phyloP scores from a whole-genome alignment of 2,113 vertebrate species.

The Rhipidura dahli region DNA sequence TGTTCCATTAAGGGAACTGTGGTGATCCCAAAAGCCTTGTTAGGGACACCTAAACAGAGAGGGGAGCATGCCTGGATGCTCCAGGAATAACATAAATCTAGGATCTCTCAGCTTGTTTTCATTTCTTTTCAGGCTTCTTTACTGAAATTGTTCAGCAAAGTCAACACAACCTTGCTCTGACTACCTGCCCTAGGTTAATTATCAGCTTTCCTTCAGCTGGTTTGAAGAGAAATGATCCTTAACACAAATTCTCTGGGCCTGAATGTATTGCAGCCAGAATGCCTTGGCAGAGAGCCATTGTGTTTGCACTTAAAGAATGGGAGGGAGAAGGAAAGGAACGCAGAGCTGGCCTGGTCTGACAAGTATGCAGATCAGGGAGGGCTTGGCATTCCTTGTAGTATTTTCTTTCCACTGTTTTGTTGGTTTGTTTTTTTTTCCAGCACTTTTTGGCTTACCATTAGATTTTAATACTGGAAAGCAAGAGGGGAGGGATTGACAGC shows the following conservation, averaged over 20 bases:
- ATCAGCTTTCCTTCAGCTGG: constrained; percentile 30
- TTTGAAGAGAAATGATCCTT: constrained; percentile 34
- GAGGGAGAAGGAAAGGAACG: constrained; percentile 32
- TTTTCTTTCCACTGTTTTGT: background rate
- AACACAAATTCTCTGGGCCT: background rate
- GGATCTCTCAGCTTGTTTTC: background rate
- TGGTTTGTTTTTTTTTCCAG: background rate
- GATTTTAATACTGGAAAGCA: background rate
- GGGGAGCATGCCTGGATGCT: background rate
- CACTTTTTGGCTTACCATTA: background rate
- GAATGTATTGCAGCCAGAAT: background rate
- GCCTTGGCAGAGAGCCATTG: background rate
- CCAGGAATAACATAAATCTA: background rate
- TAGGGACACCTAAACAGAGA: background rate
- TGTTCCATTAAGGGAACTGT: background rate
- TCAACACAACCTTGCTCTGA: background rate
- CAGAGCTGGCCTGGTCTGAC: background rate
- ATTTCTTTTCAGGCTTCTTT: background rate
- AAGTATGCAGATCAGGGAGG: constrained; percentile 14
- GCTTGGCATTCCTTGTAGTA: constrained; percentile 30
- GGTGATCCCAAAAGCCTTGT: background rate
- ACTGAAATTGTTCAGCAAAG: background rate
- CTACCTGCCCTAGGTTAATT: constrained; percentile 47
- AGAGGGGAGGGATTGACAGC: background rate
- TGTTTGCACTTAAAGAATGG: background rate